A percentile compares a stretch with the other conserved stretches of the same genome.
phyloP scores from a whole-genome alignment of 2,888 invertebrate species.

The Nemotelus pantherinus region DNA sequence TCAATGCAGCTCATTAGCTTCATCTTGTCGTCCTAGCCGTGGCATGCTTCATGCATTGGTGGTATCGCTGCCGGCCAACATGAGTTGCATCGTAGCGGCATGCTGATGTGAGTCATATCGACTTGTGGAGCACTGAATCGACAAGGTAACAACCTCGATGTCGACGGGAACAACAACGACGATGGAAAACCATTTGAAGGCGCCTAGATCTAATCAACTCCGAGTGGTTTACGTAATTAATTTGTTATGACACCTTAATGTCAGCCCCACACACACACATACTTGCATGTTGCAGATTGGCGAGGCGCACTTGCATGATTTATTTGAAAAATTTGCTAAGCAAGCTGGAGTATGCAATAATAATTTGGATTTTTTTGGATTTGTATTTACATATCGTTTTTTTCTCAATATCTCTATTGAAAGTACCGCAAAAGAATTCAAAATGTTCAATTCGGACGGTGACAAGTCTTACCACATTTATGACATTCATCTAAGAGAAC shows the following conservation, averaged over 20 bases:
- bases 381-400: background rate
- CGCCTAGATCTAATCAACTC: slow-evolving; percentile 41
- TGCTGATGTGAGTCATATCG: background rate
- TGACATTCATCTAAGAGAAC: too few relatives aligned
- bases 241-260: slow-evolving; percentile 49
- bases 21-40: background rate
- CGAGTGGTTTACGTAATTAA: slow-evolving; percentile 49
- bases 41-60: background rate
- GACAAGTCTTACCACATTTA: too few relatives aligned
- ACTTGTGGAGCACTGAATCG: background rate
- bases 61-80: background rate
- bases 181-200: slow-evolving; percentile 21
- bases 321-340: slow-evolving; percentile 4
- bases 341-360: background rate
- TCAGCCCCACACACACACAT: slow-evolving; percentile 21
- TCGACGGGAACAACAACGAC: too few relatives aligned
- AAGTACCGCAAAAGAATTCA: background rate
- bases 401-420: background rate
- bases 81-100: background rate
- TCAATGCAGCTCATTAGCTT: slow-evolving; percentile 28
- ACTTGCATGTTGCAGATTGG: background rate
- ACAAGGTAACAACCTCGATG: background rate
- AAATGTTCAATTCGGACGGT: too few relatives aligned
- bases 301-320: slow-evolving; percentile 6
- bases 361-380: background rate